Conservation (phyloP, 1,140 invertebrate genomes). For the Goniozus legneri region DNA sequence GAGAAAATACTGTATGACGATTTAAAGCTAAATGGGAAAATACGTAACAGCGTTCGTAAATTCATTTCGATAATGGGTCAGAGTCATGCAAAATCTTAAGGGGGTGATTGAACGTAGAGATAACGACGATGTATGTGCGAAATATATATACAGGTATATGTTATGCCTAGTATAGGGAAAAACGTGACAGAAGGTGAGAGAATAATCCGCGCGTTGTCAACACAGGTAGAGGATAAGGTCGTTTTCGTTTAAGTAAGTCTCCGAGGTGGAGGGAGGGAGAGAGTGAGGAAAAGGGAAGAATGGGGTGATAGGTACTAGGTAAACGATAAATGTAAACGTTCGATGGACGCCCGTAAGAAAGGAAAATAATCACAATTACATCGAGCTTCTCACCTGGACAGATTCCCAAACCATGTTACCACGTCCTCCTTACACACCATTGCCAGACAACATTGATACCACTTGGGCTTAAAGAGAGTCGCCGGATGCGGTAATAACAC, state of each 20-base stretch:
- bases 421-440: conserved; percentile 96
- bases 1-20: too few relatives aligned
- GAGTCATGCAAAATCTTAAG: too few relatives aligned
- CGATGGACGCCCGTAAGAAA: too few relatives aligned
- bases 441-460: conserved; percentile 68
- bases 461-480: conserved; percentile 48
- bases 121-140: too few relatives aligned
- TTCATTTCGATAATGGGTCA: too few relatives aligned
- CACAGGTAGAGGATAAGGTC: conserved; percentile 7
- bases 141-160: too few relatives aligned
- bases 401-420: conserved; percentile 89
- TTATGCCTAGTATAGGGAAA: too few relatives aligned
- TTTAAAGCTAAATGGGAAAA: too few relatives aligned
- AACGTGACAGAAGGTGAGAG: conserved; percentile 1
- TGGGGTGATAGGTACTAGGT: background rate
- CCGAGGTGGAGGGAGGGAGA: conserved; percentile 10
- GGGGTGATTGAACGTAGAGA: too few relatives aligned
- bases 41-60: too few relatives aligned
- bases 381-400: conserved; percentile 62
- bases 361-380: conserved; percentile 1
- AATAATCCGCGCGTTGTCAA: conserved; percentile 5
- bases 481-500: too few relatives aligned
- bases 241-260: conserved; percentile 16
- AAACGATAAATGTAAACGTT: background rate
- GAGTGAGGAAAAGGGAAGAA: conserved; percentile 8